A percentile compares a stretch with the other conserved stretches of the same genome.
Conservation (phyloP, 1,140 invertebrate genomes). For the Bombus impatiens region DNA sequence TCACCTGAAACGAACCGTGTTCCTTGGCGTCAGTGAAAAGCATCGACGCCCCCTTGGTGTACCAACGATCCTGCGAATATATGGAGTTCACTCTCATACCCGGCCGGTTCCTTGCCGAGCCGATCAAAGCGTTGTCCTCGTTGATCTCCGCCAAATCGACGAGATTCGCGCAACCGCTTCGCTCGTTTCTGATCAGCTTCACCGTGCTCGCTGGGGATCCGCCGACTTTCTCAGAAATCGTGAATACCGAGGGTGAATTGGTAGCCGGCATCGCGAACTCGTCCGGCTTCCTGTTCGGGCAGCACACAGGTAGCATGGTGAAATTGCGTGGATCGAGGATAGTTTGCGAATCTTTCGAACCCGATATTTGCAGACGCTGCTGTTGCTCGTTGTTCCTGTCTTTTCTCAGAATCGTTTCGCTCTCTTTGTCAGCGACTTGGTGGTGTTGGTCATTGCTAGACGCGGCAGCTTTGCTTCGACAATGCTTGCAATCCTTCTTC, state of each 20-base stretch:
- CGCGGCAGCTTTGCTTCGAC: conserved; percentile 68
- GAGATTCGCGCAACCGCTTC: conserved; percentile 68
- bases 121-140: conserved; percentile 71
- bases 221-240: conserved; percentile 63
- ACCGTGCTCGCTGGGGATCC: neutral
- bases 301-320: neutral
- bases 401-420: conserved; percentile 18
- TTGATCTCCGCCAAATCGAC: conserved; percentile 59
- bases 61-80: conserved; percentile 79
- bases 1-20: conserved; percentile 78
- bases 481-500: conserved; percentile 80
- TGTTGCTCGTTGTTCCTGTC: conserved; percentile 22
- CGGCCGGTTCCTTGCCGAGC: conserved; percentile 65
- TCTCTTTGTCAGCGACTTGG: neutral
- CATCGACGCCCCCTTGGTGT: conserved; percentile 73
- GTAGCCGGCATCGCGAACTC: neutral
- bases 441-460: neutral
- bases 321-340: conserved; percentile 9
- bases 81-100: conserved; percentile 81
- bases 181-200: conserved; percentile 66
- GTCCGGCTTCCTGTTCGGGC: neutral
- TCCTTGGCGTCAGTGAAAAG: conserved; percentile 77
- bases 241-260: conserved; percentile 47
- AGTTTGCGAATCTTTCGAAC: neutral
- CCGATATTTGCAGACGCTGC: neutral